Evolutionary conservation across 1,140 invertebrate genomes (phyloP).

Genomic region (Stenopsyche tienmushanensis): DNA sequence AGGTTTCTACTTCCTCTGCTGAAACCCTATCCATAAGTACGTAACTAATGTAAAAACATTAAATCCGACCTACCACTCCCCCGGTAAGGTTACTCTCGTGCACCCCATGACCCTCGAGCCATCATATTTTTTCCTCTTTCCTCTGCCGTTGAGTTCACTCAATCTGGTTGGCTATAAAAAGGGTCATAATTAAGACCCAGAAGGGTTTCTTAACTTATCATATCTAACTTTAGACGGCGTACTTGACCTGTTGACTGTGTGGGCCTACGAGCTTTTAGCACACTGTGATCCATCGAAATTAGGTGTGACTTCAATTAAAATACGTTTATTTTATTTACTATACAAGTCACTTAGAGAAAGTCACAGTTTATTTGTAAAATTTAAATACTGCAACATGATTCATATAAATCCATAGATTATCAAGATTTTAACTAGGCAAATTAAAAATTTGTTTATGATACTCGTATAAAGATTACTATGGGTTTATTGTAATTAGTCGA

Average conservation of each 20-base stretch:
- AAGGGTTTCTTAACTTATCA: conserved; percentile 24
- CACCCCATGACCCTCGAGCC: background rate
- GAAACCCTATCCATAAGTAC: conserved; percentile 1
- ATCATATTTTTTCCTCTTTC: background rate
- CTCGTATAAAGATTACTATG: no score
- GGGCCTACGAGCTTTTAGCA: background rate
- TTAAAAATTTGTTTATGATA: no score
- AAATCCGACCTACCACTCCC: conserved; percentile 14
- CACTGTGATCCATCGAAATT: no score
- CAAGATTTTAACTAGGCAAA: no score
- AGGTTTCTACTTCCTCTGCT: conserved; percentile 3
- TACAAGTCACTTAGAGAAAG: no score
- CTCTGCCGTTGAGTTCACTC: background rate
- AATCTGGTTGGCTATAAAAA: conserved; percentile 9
- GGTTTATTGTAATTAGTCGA: no score
- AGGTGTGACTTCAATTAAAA: no score
- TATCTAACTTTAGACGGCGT: conserved; percentile 1
- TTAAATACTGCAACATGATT: no score
- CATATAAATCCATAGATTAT: no score
- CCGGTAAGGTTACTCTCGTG: background rate
- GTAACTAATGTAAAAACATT: conserved; percentile 26
- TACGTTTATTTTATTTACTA: no score
- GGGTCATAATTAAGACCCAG: conserved; percentile 11
- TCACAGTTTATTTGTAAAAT: no score
- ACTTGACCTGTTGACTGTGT: conserved; percentile 20